Conservation (phyloP, 1,140 invertebrate species). For the Drosophila melanica region DNA sequence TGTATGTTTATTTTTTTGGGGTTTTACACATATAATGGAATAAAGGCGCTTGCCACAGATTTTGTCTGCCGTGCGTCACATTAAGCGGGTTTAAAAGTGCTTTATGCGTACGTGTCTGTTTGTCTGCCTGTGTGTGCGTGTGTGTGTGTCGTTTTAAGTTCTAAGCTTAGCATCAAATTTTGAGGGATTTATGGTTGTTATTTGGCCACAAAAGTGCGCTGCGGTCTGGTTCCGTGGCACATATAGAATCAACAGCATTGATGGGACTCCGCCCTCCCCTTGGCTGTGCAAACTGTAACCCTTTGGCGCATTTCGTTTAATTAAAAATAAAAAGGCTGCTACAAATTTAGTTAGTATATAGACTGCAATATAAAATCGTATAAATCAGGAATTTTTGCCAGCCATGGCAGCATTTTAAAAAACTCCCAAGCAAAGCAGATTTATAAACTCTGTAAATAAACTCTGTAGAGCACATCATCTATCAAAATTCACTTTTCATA, state of each 20-base stretch:
- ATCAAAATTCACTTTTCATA: conserved; percentile 79
- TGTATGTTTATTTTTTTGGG: conserved; percentile 42
- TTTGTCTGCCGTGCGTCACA: conserved; percentile 48
- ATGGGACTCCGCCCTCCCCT: no score
- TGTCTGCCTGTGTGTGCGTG: conserved; percentile 9
- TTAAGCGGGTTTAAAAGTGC: conserved; percentile 57
- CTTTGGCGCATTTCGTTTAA: conserved; percentile 31
- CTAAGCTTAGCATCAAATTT: conserved; percentile 75
- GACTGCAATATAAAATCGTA: conserved; percentile 12
- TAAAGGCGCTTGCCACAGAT: conserved; percentile 34
- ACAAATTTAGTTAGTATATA: conserved; percentile 10
- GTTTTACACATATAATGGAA: conserved; percentile 55
- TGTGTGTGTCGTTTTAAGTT: conserved; percentile 58
- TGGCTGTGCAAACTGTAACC: background rate
- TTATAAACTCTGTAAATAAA: conserved; percentile 37
- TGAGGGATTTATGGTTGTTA: conserved; percentile 69
- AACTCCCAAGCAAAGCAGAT: conserved; percentile 25
- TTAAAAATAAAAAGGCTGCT: conserved; percentile 20
- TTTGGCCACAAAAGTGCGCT: conserved; percentile 39
- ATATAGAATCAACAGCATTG: conserved; percentile 19
- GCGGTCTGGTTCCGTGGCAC: conserved; percentile 38
- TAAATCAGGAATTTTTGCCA: conserved; percentile 51
- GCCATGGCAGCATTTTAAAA: conserved; percentile 40
- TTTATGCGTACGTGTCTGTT: conserved; percentile 41
- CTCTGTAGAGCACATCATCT: conserved; percentile 44